Base-by-base conservation (phyloP, 2,888 invertebrate species). In the Cosmorhoe ocellata region DNA sequence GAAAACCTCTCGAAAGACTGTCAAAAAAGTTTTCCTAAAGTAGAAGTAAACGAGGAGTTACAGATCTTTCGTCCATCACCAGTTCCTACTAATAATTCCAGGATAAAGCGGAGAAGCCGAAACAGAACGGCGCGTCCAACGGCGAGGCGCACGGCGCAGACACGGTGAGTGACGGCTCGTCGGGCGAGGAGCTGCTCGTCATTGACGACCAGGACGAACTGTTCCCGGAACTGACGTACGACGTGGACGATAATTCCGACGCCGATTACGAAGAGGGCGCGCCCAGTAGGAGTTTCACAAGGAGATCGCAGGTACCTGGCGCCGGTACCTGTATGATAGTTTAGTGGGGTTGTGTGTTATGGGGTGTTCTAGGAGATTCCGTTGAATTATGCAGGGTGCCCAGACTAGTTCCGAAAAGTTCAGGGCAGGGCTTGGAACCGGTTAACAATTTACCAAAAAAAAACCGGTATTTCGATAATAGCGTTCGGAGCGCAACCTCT, bases 141-240 rank as follows among this genome's bases (percentile, higher is more conserved):
- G 84, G 52, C 14, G 14, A 27, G 1, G 32, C 41, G 27, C 51
- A 51, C 49, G 59, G 81, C 55, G 67, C 64, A 7, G 58, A 71
- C 67, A 74, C 76, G 70, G 79, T 78, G 71, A 85, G 81, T 76
- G 79, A 74, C 41, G 49, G 43, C 37, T 50, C 49, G 7, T 72
- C 75, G 30, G 76, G 71, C 30, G 79, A 75, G 37, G 76, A 74
- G 54, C 69, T 52, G 63, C 71, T 76, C 58, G 74, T 83, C 51
- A 71, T 73, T 41, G 71, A 76, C 40, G 80, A 80, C 26, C 53
- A 53, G 64, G 90, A 89, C 67, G 89, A 89, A 54, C 64, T 82
- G 74, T 90, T 85, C 76, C 90, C 91, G 37, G 91, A 91, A 67
- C 76, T 91, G 52, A 72, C 85, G 28, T 91, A 91, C 59, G 90